Conservation (phyloP, 2,797 vertebrate genomes). For the Sebastes iracundus region DNA sequence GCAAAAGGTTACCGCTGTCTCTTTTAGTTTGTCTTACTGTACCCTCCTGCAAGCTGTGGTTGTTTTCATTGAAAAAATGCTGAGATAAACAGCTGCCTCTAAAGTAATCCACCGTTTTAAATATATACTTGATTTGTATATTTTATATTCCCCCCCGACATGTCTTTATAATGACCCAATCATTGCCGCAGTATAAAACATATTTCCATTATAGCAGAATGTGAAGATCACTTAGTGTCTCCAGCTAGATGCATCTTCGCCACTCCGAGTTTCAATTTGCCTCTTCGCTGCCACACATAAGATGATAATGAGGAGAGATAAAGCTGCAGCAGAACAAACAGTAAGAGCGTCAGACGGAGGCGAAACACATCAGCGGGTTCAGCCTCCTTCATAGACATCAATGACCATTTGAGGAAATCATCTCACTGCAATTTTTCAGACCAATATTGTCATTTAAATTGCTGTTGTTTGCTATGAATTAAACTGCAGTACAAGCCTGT, state of each 20-base stretch:
- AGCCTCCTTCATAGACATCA: neutral
- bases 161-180: neutral
- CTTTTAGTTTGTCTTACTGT: neutral
- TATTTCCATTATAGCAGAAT: neutral
- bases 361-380: neutral
- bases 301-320: neutral
- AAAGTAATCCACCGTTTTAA: neutral
- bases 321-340: neutral
- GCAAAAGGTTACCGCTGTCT: neutral
- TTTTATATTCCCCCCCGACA: neutral
- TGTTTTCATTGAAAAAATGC: neutral
- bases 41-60: neutral
- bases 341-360: neutral
- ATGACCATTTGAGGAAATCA: neutral
- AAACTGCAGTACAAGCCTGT: neutral
- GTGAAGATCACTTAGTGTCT: neutral
- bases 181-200: neutral
- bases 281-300: neutral
- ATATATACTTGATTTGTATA: neutral
- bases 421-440: neutral
- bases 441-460: neutral
- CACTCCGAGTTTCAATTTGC: conserved; percentile 6
- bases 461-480: neutral
- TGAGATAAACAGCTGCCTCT: neutral
- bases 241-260: neutral